Evolutionary conservation across 2,797 vertebrate genomes (phyloP), one percentile per base, ranked within the genome.

Genomic region (Myotis myotis): DNA sequence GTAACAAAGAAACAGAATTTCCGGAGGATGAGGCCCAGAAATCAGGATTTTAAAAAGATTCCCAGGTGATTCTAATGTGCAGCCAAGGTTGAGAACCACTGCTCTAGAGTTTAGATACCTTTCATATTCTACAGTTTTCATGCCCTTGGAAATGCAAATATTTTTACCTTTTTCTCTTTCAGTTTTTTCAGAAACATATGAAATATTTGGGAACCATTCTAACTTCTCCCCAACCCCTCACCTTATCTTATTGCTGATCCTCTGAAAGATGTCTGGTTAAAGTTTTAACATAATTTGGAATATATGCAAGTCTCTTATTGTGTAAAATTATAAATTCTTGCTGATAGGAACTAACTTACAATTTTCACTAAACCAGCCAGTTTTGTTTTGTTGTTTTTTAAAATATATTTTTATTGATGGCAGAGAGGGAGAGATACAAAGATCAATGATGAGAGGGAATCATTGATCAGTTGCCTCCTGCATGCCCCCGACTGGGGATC

Each of bases 131-230:
- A 92, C 36, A 25, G 6, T 66, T 92, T 84, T 74, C 16, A 57
- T 66, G 19, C 15, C 30, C 11, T 81, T 80, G 30, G 15, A n/a
- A 75, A 74, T 41, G 3, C 87, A 82, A 95, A 78, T 60, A 89
- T 57, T 91, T 89, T 93, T 36, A 78, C 11, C 38, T 94, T 66
- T 62, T 38, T 90, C 25, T 86, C 33, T 87, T 57, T 64, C 28
- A 82, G 4, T 28, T 87, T n/a, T 78, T 89, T 80, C 55, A 90
- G 44, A 96, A 93, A 85, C 7, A 51, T 2, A 1, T 44, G 38
- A 78, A 92, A 68, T 7, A 49, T 47, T 75, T 84, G 19, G 28
- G 23, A 89, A 75, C 9, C 41, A 62, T 44, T 88, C 12, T 49
- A 36, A 8, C 7, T 79, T 57, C 11, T 20, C 8, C 8, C 12